Conservation (phyloP, 2,113 vertebrate genomes). For the Corythaixoides concolor region DNA sequence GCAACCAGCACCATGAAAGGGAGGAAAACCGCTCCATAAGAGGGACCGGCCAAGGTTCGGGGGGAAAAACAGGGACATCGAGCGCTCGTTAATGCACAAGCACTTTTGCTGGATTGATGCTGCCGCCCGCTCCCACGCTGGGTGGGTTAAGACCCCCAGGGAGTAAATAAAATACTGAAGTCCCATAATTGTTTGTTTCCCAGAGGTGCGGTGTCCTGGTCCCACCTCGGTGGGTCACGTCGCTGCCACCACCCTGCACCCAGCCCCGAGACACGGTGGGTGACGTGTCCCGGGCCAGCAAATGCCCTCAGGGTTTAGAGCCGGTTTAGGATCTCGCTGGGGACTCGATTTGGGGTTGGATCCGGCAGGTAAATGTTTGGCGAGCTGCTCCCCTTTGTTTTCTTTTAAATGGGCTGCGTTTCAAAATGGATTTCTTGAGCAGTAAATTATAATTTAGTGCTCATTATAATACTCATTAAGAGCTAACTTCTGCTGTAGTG, state of each 20-base stretch:
- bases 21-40: accelerated
- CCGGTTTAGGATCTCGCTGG: not conserved
- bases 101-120: not conserved
- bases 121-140: accelerated
- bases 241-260: accelerated
- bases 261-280: accelerated
- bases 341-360: accelerated
- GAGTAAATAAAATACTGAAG: not conserved
- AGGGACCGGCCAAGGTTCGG: accelerated
- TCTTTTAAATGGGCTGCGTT: not conserved
- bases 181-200: not conserved
- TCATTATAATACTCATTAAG: conserved; percentile 21
- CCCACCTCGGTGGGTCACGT: not conserved
- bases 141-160: not conserved
- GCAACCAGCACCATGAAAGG: not conserved
- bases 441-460: conserved; percentile 22
- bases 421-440: not conserved
- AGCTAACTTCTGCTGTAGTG: not conserved
- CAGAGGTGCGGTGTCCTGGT: accelerated
- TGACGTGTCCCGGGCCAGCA: not conserved
- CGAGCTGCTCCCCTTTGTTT: not conserved
- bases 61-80: accelerated
- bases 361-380: not conserved
- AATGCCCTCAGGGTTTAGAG: not conserved
- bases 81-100: too few species aligned